These are phyloP conservation scores for Xestia ashworthii DNA, from an alignment of 2,888 invertebrate species.

Conservation along the genomic window DNA sequence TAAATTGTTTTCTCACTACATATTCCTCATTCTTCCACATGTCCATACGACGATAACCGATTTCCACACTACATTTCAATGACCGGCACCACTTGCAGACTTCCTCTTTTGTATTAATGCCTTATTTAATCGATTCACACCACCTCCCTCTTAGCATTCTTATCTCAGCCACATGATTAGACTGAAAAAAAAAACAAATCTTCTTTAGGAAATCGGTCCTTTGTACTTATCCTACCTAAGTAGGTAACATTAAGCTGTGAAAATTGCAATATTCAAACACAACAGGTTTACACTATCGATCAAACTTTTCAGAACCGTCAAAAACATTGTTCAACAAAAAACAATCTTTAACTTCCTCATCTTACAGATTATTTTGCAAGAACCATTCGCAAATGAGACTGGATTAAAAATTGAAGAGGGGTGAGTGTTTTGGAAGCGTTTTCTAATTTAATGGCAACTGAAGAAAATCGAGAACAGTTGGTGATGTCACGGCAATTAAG, in stretches of 20 bases:
- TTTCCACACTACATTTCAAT: too few relatives aligned
- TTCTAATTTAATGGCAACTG: constrained; percentile 55
- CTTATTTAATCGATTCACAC: too few relatives aligned
- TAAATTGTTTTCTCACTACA: too few relatives aligned
- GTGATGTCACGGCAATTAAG: constrained; percentile 74
- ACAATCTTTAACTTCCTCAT: background rate
- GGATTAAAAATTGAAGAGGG: constrained; percentile 47
- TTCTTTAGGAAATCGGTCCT: background rate
- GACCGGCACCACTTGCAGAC: too few relatives aligned
- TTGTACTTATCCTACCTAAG: background rate
- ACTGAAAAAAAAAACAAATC: background rate
- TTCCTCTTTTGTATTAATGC: too few relatives aligned
- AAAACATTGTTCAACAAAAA: background rate
- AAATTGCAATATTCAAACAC: background rate
- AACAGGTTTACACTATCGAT: background rate
- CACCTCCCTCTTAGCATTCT: too few relatives aligned
- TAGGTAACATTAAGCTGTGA: background rate
- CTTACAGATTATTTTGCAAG: constrained; percentile 31
- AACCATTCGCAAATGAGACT: constrained; percentile 20
- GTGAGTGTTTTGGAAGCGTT: constrained; percentile 44
- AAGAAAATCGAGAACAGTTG: constrained; percentile 72
- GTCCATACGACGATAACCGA: background rate
- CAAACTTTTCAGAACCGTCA: background rate
- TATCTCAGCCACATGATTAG: too few relatives aligned
- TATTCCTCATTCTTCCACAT: too few relatives aligned